A percentile compares a stretch with the other conserved stretches of the same genome.
phyloP scores from a whole-genome alignment of 2,797 vertebrate genomes.

The Propithecus perrieri region DNA sequence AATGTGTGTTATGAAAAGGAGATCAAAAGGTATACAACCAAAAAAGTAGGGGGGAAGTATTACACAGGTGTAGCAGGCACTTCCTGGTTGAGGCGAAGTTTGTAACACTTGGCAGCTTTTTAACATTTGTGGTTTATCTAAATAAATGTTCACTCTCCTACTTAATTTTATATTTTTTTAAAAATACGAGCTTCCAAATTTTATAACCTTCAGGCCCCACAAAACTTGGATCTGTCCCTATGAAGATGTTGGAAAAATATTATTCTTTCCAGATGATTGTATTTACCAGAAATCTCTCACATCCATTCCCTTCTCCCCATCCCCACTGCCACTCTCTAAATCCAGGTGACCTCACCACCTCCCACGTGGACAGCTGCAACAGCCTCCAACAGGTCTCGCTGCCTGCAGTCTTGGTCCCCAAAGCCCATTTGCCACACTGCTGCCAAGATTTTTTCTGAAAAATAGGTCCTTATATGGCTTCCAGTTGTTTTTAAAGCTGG shows the following conservation, averaged over 20 bases:
- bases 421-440: background rate
- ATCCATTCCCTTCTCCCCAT: background rate
- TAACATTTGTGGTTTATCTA: background rate
- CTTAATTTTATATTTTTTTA: background rate
- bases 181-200: background rate
- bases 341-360: background rate
- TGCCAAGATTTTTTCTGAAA: background rate
- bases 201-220: background rate
- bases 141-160: background rate
- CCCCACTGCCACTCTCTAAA: background rate
- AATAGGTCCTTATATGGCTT: background rate
- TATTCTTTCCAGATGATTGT: background rate
- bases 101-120: background rate
- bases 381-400: background rate
- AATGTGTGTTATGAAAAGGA: background rate
- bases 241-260: background rate
- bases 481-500: slow-evolving; percentile 25
- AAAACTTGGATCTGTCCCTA: background rate
- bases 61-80: background rate
- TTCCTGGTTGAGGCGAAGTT: background rate
- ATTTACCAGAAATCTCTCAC: background rate
- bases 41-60: background rate
- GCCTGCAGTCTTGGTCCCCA: background rate
- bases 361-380: fast-evolving
- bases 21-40: background rate